phyloP scores from a whole-genome alignment of 1,140 invertebrate species.

The Drosophila funebris region DNA sequence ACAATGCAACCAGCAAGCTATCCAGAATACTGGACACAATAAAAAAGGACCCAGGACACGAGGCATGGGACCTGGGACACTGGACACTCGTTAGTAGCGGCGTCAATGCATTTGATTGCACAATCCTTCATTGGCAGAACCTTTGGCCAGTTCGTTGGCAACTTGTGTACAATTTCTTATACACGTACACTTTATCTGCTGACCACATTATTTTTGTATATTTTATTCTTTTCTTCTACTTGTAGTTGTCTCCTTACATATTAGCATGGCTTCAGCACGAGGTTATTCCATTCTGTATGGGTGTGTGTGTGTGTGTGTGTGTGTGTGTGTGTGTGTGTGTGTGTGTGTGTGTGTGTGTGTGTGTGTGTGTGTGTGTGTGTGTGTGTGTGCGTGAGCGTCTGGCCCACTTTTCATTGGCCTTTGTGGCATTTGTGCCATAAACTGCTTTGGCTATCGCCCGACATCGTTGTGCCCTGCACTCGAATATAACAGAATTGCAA shows the following conservation, averaged over 20 bases:
- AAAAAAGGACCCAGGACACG: background rate
- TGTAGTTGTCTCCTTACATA: background rate
- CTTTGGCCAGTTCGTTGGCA: constrained; percentile 32
- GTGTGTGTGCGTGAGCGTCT: background rate
- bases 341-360: background rate
- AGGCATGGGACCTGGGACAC: background rate
- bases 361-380: background rate
- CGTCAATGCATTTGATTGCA: constrained; percentile 73
- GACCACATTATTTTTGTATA: constrained; percentile 39
- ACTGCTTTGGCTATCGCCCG: constrained; percentile 37
- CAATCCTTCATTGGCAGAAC: constrained; percentile 55
- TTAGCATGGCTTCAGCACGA: constrained; percentile 26
- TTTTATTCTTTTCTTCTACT: constrained; percentile 13
- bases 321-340: background rate
- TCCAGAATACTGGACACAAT: background rate
- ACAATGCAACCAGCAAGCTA: constrained; percentile 60
- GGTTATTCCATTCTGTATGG: background rate
- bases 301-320: background rate
- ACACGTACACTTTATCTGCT: constrained; percentile 25
- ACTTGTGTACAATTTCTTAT: constrained; percentile 48
- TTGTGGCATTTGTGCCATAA: constrained; percentile 53
- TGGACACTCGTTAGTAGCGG: constrained; percentile 53
- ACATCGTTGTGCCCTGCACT: constrained; percentile 2
- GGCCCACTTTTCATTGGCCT: constrained; percentile 34
- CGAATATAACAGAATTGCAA: constrained; percentile 35